Evolutionary conservation across 2,113 vertebrate genomes (phyloP), one percentile per base, ranked within the genome.

Genomic region (Chamaetylas fuelleborni): DNA sequence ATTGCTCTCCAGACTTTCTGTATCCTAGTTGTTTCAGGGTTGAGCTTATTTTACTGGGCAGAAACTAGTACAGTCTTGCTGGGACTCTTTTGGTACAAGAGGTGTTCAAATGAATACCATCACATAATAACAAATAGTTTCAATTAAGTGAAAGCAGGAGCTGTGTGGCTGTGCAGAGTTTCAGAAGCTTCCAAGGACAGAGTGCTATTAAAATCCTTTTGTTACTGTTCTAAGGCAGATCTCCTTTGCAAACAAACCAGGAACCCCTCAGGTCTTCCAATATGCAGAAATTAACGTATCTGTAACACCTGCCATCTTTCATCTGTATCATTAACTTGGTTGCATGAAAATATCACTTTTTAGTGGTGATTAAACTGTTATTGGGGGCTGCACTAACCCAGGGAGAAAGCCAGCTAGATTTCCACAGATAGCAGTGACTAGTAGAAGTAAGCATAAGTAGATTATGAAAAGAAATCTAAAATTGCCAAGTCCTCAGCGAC

Each of bases 381-480:
- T 4, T 82, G 43, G 7, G 48, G 53, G 48, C 78, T 86, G 22
- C 1, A 34, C 64, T 79, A 86, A 85, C 40, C 25, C 47, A 54
- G 42, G 11, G 77, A 58, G 86, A 81, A 94, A 95, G 91, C 50
- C n/a, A 26, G 77, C 33, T 43, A 64, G 33, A 85, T 93, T 95
- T 83, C 72, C 50, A 61, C 33, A 73, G 60, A 73, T 42, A 86
- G 62, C 38, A 62, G 48, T 26, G 57, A 48, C 85, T 62, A 88
- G 38, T 31, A 95, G 48, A 81, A 88, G 36, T 80, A 23, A 90
- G n/a, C 16, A 12, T 33, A 60, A 92, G 50, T 28, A 90, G 50
- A 58, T 90, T 77, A 91, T 51, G 43, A 86, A 80, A 90, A 86
- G 20, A 93, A 95, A 82, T 67, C 45, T 88, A n/a, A 86, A 96